Conservation (phyloP, 2,113 vertebrate genomes). For the Urocolius indicus region DNA sequence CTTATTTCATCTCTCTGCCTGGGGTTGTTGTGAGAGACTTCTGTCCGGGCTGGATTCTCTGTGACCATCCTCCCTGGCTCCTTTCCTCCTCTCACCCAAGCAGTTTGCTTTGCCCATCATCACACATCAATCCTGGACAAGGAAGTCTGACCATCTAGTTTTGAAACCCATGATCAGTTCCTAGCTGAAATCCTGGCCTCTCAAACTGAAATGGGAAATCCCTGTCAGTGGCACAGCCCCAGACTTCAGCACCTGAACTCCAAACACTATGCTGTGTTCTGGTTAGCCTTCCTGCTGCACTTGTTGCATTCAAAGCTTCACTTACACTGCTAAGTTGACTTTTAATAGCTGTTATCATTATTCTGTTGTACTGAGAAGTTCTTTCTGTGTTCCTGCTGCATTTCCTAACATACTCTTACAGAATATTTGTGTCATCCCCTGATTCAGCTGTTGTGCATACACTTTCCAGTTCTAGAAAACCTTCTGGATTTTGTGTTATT, state of each 20-base stretch:
- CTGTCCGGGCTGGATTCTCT: neutral
- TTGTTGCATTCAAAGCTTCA: neutral
- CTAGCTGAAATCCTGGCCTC: neutral
- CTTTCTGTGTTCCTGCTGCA: neutral
- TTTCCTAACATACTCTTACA: neutral
- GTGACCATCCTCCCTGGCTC: neutral
- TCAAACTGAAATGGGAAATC: neutral
- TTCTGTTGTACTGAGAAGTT: neutral
- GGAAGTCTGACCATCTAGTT: neutral
- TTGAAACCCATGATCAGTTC: neutral
- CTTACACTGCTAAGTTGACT: neutral
- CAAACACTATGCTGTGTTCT: neutral
- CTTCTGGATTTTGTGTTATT: neutral
- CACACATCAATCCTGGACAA: neutral
- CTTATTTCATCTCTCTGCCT: neutral
- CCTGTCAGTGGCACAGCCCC: rapidly evolving
- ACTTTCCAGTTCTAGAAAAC: neutral
- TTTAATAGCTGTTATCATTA: slow-evolving; percentile 24
- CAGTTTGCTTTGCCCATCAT: neutral
- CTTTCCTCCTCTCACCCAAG: too few relatives aligned
- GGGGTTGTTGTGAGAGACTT: neutral
- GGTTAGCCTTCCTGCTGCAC: neutral
- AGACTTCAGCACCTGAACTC: neutral
- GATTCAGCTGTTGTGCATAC: slow-evolving; percentile 1
- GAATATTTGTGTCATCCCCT: neutral